Evolutionary conservation across 1,140 invertebrate species (phyloP).

Genomic region (Trichonephila inaurata): DNA sequence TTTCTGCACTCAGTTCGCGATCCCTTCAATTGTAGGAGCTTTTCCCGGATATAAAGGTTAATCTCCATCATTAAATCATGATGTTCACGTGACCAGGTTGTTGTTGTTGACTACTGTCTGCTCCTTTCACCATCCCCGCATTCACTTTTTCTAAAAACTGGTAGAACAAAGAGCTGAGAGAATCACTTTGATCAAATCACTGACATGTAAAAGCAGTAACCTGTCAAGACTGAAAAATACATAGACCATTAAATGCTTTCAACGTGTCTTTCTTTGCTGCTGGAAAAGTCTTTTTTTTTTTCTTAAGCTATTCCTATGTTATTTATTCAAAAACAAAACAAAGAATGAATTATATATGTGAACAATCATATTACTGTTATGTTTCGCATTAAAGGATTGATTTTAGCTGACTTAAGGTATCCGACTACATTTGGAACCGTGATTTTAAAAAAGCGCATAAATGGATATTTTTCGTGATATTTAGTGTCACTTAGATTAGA

Average conservation of each 20-base stretch:
- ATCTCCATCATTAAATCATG: slow-evolving; percentile 15
- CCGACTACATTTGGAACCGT: too few relatives aligned
- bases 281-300: neutral
- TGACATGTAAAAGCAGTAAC: neutral
- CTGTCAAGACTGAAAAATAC: neutral
- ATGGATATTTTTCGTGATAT: too few relatives aligned
- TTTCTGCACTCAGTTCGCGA: neutral
- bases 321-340: neutral
- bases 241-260: slow-evolving; percentile 1
- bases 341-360: neutral
- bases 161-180: neutral
- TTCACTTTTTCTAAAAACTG: neutral
- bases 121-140: neutral
- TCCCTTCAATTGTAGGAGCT: slow-evolving; percentile 37
- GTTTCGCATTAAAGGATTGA: neutral
- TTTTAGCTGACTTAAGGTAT: neutral
- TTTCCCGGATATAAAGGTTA: slow-evolving; percentile 55
- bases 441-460: too few relatives aligned
- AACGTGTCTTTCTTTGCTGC: neutral
- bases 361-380: neutral
- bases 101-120: neutral
- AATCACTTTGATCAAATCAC: neutral
- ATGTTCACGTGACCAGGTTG: slow-evolving; percentile 32
- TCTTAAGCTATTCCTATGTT: neutral
- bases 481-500: too few relatives aligned